Percentiles rank a stretch among this genome's conserved stretches.
Evolutionary conservation across 2,797 vertebrate species (phyloP).

Genomic region (Podarcis siculus): DNA sequence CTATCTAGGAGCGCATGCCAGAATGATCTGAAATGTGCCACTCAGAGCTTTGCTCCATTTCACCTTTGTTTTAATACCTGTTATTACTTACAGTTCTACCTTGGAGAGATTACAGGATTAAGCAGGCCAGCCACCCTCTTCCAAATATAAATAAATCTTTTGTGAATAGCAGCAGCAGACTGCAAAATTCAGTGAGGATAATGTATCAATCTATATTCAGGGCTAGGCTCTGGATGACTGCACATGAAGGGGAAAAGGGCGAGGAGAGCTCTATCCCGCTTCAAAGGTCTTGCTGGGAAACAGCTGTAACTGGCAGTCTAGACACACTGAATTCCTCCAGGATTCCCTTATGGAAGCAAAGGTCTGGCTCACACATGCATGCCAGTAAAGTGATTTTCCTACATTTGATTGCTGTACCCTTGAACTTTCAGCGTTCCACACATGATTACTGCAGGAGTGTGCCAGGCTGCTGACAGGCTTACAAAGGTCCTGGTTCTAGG

Average conservation of each 20-base stretch:
- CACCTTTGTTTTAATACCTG: constrained; percentile 26
- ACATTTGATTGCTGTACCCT: not conserved
- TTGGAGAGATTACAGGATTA: constrained; percentile 39
- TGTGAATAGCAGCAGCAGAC: constrained; percentile 23
- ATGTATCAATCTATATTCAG: constrained; percentile 42
- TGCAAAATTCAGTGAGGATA: constrained; percentile 30
- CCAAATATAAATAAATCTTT: constrained; percentile 35
- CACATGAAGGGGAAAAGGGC: constrained; percentile 15
- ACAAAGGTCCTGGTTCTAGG: not conserved
- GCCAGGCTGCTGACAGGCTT: not conserved
- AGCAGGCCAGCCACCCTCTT: constrained; percentile 17
- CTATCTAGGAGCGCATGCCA: too few species aligned
- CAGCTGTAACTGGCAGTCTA: constrained; percentile 19
- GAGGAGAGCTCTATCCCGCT: constrained; percentile 7
- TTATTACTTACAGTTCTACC: constrained; percentile 23
- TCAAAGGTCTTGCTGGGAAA: constrained; percentile 29
- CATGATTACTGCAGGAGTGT: not conserved
- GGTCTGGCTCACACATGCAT: not conserved
- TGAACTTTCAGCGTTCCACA: not conserved
- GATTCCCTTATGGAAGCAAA: constrained; percentile 1
- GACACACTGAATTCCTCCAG: not conserved
- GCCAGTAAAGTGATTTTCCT: not conserved
- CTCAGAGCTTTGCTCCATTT: not conserved
- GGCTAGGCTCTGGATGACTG: constrained; percentile 21
- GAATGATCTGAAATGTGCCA: not conserved